phyloP scores from a whole-genome alignment of 2,888 invertebrate species.

The Apodemia zela region DNA sequence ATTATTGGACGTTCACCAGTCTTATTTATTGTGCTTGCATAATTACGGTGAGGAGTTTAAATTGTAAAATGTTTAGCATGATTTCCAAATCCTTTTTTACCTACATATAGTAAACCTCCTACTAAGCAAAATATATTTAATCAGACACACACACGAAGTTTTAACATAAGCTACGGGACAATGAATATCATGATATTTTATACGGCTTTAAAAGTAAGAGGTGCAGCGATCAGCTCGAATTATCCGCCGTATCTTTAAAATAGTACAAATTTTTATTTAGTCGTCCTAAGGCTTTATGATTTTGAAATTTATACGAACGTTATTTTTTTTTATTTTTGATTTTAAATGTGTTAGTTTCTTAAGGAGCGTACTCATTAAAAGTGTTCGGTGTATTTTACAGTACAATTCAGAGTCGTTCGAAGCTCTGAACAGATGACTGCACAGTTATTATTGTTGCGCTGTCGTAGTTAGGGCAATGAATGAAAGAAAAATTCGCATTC shows the following conservation, averaged over 20 bases:
- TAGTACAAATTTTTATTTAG: conserved; percentile 71
- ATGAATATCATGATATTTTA: not conserved
- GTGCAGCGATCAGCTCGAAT: conserved; percentile 3
- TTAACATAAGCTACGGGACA: not conserved
- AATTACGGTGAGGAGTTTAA: too few species aligned
- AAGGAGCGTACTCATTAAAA: not conserved
- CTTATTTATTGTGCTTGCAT: too few species aligned
- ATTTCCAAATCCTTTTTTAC: too few species aligned
- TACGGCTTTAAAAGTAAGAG: conserved; percentile 7
- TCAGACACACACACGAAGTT: not conserved
- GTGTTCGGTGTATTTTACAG: not conserved
- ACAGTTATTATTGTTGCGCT: not conserved
- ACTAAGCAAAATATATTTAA: not conserved
- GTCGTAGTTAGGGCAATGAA: not conserved
- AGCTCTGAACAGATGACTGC: not conserved
- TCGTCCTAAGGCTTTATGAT: conserved; percentile 56
- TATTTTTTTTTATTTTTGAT: conserved; percentile 27
- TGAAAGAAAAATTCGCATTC: not conserved
- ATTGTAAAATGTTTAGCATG: too few species aligned
- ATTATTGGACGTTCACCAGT: too few species aligned
- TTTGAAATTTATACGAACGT: conserved; percentile 45
- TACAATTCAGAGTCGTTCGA: not conserved
- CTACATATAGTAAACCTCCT: too few species aligned
- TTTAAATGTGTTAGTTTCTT: conserved; percentile 23
- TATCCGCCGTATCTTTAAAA: conserved; percentile 4